Evolutionary conservation across 2,888 invertebrate genomes (phyloP), one percentile per base, ranked within the genome.

Genomic region (Cantharis flavilabris): DNA sequence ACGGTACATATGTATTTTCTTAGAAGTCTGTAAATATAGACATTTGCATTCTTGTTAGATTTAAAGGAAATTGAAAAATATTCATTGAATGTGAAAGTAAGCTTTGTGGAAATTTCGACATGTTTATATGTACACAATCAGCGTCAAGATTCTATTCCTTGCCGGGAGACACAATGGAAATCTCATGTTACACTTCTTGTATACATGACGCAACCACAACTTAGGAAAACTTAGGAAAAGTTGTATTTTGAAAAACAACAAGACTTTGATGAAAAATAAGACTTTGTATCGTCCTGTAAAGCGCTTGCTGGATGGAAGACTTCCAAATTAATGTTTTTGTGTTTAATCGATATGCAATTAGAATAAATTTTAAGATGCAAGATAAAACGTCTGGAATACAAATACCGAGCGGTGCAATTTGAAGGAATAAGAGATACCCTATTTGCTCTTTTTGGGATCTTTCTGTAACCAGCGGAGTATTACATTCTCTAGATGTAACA

Each of bases 21-120:
- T 71, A 73, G 64, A 71, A 64, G 73, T 76, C 79, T 80, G 79
- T 77, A 80, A 80, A 80, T 80, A 79, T 76, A 71, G 74, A 70
- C 80, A 79, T 80, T 81, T 81, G 80, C 80, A 80, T 81, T 80
- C 79, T 70, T 77, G 71, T 70, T 79, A 79, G 79, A 81, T 80
- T 80, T 80, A 76, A 69, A 70, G 79, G 80, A 81, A 81, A 81
- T 81, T 81, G 81, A 81, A 81, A 80, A 81, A 81, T 81, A 81
- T 81, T 81, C 81, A 80, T 80, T 79, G 80, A 79, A 67, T 76
- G 70, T 65, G 77, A 73, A 75, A 76, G 72, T 67, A 71, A 81
- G 71, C 69, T 78, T 80, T 78, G 76, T 71, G 75, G 16, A 65
- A 69, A 71, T 49, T 73, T 65, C 23, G 69, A 33, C 62, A 70